Base-by-base conservation (phyloP, 2,113 vertebrate genomes). In the Corvus moneduloides region DNA sequence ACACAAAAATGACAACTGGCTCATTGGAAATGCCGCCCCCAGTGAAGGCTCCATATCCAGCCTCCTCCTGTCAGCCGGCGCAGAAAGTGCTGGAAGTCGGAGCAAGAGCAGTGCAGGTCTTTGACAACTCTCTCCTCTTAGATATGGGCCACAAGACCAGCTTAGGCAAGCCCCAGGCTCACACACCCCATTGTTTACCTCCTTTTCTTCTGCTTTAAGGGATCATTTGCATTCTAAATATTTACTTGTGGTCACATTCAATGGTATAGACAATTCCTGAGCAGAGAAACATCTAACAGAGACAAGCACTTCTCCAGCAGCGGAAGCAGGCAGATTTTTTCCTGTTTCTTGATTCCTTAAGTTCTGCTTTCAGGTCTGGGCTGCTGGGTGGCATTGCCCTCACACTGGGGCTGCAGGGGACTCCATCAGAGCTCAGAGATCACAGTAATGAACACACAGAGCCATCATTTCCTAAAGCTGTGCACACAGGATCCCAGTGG, bases 31-130 rank as follows among this genome's bases (percentile, higher is more conserved):
- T 51, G 74, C 90, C 69, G 0, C 87, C 87, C 37, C 62, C 90
- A 79, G 52, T 7, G 0, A 78, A 79, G 59, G 55, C 91, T 94
- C 93, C 69, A 88, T 26, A 59, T 48, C 24, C 74, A 92, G 39
- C 77, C 76, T 17, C 51, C 86, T 49, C 37, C 79, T 85, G 66
- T 17, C 75, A 94, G 72, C 54, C 15, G 0, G 49, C 33, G 3
- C 0, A 1, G 8, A 10, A 52, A 89, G 51, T 0, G 3, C 69
- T 18, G 43, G 15, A 71, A 27, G 39, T 35, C 6, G 0, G 43
- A 63, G 67, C 1, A 0, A 37, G 66, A 68, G 43, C 32, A 32
- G 27, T 2, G 27, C 3, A 6, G 28, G 17, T 49, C 74, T 82
- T 48, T 19, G 64, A 30, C 16, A 23, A 5, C 7, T 9, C 23